Base-by-base conservation (phyloP, 1,140 invertebrate genomes). In the Lutraria rhynchaena region DNA sequence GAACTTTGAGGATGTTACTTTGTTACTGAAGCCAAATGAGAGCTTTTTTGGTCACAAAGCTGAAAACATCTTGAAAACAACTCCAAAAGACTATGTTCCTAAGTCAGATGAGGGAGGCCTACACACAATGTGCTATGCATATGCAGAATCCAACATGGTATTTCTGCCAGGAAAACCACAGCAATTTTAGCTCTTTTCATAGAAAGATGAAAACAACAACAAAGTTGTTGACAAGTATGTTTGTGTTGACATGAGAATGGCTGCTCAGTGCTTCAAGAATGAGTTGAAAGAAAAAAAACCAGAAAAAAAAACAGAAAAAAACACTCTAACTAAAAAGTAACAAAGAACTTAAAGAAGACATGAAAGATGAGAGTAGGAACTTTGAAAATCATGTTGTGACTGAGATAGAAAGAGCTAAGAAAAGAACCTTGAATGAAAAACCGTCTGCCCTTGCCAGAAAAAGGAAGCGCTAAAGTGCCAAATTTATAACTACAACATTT, bases 121-220 rank as follows among this genome's bases (percentile, higher is more conserved):
- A 57, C 70, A 73, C 57, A 19, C 24, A 73, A 67, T 63, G 70
- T 65, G 82, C 46, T 5, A 22, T 19, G 15, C 57, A 61, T 3
- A 55, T 83, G 57, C 57, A 80, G 29, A 3, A 44, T 83, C 9
- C 65, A 77, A 17, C 84, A 81, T 71, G 55, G n/a, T 11, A 17
- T 85, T 0, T 41, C 15, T 29, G 37, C 71, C 0, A 22, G 49
- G 35, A 44, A 71, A 1, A 51, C 55, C 27, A 63, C 70, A 49
- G 76, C 82, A 35, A 3, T n/a, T n/a, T 85, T 1, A n/a, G 70
- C 1, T 77, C 63, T 29, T 85, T 81, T 33, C 24, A 37, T 5
- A 75, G 57, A 55, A 61, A 33, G 60, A 85, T 44, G 13, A 27
- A 1, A 51, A 63, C 29, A 41, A 67, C 33, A 70, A 82, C 37